These are phyloP conservation scores for Cyphomyrmex costatus DNA, from an alignment of 1,140 invertebrate species.

Conservation along the genomic window DNA sequence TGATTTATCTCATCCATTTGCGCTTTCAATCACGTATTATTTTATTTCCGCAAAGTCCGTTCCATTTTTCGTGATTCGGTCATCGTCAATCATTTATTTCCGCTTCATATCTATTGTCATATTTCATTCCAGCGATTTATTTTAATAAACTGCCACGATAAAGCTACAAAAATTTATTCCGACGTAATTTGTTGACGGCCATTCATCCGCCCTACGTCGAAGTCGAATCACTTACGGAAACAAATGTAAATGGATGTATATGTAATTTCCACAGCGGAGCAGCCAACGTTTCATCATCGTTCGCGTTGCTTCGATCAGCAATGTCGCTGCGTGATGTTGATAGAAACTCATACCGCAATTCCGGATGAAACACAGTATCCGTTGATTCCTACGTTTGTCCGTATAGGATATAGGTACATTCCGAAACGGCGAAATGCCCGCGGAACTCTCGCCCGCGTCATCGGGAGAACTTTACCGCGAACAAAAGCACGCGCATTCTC, in stretches of 20 bases:
- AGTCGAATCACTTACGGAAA: constrained; percentile 61
- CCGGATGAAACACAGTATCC: not conserved
- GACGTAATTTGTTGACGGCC: constrained; percentile 59
- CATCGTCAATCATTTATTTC: constrained; percentile 66
- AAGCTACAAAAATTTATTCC: constrained; percentile 65
- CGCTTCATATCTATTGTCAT: constrained; percentile 65
- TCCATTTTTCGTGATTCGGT: constrained; percentile 63
- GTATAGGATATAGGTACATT: not conserved
- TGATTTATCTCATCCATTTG: constrained; percentile 65
- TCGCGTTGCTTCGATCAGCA: constrained; percentile 19
- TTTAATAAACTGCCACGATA: constrained; percentile 64
- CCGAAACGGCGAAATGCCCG: not conserved
- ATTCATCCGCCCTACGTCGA: constrained; percentile 56
- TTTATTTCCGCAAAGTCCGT: constrained; percentile 65
- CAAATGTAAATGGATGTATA: constrained; percentile 60
- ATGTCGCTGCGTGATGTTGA: not conserved
- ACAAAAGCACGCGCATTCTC: constrained; percentile 19
- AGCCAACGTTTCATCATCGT: constrained; percentile 39
- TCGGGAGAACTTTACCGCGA: constrained; percentile 33
- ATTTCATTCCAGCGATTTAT: constrained; percentile 63
- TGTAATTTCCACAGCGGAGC: constrained; percentile 25
- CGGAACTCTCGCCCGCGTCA: not conserved
- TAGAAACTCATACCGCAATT: not conserved
- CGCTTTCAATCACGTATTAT: constrained; percentile 64
- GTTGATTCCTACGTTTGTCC: not conserved